Evolutionary conservation across 2,797 vertebrate species (phyloP).

Genomic region (Danio kyathit): DNA sequence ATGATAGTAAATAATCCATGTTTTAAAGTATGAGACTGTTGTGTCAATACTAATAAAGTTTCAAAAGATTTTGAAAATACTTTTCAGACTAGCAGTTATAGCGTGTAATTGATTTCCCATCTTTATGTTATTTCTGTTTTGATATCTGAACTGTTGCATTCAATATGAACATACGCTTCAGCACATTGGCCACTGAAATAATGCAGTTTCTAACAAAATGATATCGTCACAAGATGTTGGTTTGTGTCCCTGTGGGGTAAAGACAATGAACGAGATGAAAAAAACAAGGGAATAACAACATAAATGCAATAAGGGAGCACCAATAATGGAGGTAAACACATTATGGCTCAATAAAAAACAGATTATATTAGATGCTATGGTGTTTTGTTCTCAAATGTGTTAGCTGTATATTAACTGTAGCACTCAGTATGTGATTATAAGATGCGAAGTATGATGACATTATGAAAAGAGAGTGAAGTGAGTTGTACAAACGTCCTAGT

Average conservation of each 20-base stretch:
- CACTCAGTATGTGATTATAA: background rate
- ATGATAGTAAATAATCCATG: too few species aligned
- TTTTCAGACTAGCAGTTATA: background rate
- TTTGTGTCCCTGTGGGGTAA: background rate
- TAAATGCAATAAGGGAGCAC: background rate
- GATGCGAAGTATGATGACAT: background rate
- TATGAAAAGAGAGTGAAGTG: background rate
- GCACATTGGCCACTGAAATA: background rate
- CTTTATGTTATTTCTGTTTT: background rate
- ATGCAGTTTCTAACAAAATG: background rate
- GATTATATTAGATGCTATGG: background rate
- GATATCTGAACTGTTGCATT: background rate
- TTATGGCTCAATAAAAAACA: background rate
- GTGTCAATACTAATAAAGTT: background rate
- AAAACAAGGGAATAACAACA: slow-evolving; percentile 4
- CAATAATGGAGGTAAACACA: background rate
- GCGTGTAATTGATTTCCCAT: background rate
- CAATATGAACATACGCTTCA: background rate
- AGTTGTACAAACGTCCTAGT: background rate
- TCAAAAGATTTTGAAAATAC: background rate
- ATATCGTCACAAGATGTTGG: slow-evolving; percentile 4
- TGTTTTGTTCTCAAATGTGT: background rate
- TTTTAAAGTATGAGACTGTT: background rate
- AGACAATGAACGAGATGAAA: background rate
- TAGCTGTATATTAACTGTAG: background rate